Conservation (phyloP, 1,140 invertebrate genomes). For the Neodiprion lecontei region DNA sequence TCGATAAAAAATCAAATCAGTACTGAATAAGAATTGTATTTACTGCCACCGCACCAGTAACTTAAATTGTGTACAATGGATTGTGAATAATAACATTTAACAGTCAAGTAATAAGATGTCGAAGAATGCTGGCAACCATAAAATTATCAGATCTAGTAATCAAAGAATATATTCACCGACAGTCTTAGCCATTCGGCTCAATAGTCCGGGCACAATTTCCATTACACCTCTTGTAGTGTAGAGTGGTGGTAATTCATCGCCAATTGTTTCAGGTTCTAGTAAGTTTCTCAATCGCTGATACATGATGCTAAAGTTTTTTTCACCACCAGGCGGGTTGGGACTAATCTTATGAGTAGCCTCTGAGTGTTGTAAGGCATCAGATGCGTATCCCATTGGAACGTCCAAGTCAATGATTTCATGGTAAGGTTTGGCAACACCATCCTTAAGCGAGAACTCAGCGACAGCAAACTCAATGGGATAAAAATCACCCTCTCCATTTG, state of each 20-base stretch:
- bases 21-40: slow-evolving; percentile 11
- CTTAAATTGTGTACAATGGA: slow-evolving; percentile 13
- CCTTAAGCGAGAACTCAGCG: slow-evolving; percentile 57
- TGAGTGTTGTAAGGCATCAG: slow-evolving; percentile 57
- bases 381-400: slow-evolving; percentile 62
- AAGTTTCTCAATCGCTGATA: slow-evolving; percentile 54
- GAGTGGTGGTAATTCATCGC: slow-evolving; percentile 53
- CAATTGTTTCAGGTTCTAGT: slow-evolving; percentile 36
- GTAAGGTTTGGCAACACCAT: slow-evolving; percentile 61
- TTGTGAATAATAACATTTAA: slow-evolving; percentile 10
- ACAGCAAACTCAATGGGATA: slow-evolving; percentile 56
- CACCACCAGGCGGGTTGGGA: slow-evolving; percentile 42
- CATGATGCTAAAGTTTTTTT: slow-evolving; percentile 39
- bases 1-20: slow-evolving; percentile 9
- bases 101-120: slow-evolving; percentile 21
- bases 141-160: not conserved
- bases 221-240: slow-evolving; percentile 50
- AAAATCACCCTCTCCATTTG: slow-evolving; percentile 39
- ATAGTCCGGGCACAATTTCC: slow-evolving; percentile 37
- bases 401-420: slow-evolving; percentile 60
- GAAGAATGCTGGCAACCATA: not conserved
- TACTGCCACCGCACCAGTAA: slow-evolving; percentile 1
- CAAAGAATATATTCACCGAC: slow-evolving; percentile 38
- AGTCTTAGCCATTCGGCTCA: slow-evolving; percentile 52
- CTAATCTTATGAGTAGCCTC: slow-evolving; percentile 61